Base-by-base conservation (phyloP, 2,797 vertebrate genomes). In the Leucoraja ocellata region DNA sequence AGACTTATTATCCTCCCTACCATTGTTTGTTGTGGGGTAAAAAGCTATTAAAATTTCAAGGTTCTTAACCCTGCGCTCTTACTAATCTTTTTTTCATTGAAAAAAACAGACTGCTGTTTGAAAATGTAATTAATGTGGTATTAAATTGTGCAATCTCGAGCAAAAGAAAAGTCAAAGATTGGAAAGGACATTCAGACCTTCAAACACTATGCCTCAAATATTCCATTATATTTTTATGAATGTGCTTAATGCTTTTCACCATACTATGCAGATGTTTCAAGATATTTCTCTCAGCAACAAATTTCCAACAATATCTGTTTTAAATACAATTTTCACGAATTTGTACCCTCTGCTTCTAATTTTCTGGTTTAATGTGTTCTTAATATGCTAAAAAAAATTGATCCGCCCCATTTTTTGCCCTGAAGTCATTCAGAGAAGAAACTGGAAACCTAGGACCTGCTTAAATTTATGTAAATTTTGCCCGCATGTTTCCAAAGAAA, bases 1-100 rank as follows among this genome's bases (percentile, higher is more conserved):
- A n/a, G n/a, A n/a, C n/a, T n/a, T n/a, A 54, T 92, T 76, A 92
- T 76, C 13, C 32, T 18, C 68, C 90, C 39, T 16, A 46, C 25
- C 36, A 74, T 92, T n/a, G 71, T 76, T 88, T 92, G 74, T 92
- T 6, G 39, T 76, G 63, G 14, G n/a, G 73, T 73, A 39, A 73
- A 91, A 91, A 71, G 88, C 88, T 74, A 92, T 74, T 74, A 74
- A 91, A 74, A 76, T 92, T 46, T 92, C 90, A 92, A 76, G 39
- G 68, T 54, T 92, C 90, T 92, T 92, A 54, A 54, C 90, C 23
- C 46, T 16, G 71, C 76, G 71, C 71, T 46, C 90, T 92, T 14
- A 76, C 71, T 58, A 92, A 92, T 92, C 90, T 32, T 16, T 61
- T 58, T 58, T 92, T 74, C 10, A 74, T 46, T 92, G 71, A 74